Evolutionary conservation across 1,140 invertebrate genomes (phyloP).

Genomic region (Eubasilissa regina): DNA sequence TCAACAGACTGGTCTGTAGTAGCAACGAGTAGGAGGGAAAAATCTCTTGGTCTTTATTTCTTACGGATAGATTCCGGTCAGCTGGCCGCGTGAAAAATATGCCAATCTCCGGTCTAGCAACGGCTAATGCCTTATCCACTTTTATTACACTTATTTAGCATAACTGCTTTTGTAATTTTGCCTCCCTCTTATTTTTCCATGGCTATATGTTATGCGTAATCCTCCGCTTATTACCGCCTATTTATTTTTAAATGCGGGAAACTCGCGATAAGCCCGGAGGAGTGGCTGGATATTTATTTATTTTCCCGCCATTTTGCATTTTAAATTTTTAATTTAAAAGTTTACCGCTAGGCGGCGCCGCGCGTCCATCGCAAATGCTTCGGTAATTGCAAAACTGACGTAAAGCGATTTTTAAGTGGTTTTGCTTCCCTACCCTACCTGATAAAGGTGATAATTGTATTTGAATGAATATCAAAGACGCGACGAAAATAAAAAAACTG

Average conservation of each 20-base stretch:
- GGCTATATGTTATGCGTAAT: constrained; percentile 59
- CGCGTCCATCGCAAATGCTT: constrained; percentile 38
- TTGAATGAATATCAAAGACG: constrained; percentile 4
- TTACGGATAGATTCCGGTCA: neutral
- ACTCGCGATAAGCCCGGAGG: constrained; percentile 42
- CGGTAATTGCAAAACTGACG: constrained; percentile 44
- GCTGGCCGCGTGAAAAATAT: neutral
- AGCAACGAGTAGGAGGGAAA: too few relatives aligned
- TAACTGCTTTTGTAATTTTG: constrained; percentile 59
- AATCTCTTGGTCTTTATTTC: too few relatives aligned
- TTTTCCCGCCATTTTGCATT: constrained; percentile 57
- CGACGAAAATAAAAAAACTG: neutral
- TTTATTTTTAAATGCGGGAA: constrained; percentile 54
- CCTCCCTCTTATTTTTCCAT: constrained; percentile 40
- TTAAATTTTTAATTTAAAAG: constrained; percentile 59
- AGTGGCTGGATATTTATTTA: constrained; percentile 47
- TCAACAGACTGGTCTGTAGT: too few relatives aligned
- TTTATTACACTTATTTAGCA: constrained; percentile 54
- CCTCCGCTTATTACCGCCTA: constrained; percentile 58
- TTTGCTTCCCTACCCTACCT: constrained; percentile 33
- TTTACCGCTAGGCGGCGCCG: constrained; percentile 35
- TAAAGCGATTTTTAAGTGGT: constrained; percentile 46
- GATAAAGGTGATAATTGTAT: constrained; percentile 43
- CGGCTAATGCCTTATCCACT: constrained; percentile 38
- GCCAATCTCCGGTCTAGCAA: neutral